Conservation (phyloP, 1,140 invertebrate species). For the Leptestheria dahalacensis region DNA sequence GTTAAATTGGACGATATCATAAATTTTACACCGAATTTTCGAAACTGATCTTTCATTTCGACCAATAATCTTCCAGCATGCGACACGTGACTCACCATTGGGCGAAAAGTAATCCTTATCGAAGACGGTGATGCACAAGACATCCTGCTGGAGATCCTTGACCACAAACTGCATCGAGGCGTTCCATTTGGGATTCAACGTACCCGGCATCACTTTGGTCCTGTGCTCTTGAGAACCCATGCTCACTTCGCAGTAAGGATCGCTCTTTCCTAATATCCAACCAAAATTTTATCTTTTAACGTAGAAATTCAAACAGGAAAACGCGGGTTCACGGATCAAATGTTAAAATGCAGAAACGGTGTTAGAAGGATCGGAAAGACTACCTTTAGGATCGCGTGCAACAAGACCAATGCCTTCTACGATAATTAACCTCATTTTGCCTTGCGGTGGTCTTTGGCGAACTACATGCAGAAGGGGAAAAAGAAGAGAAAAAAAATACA, state of each 20-base stretch:
- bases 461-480: conserved; percentile 27
- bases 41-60: too few relatives aligned
- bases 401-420: conserved; percentile 21
- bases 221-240: conserved; percentile 59
- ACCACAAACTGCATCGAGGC: conserved; percentile 69
- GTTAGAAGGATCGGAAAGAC: background rate
- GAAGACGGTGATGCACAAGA: conserved; percentile 59
- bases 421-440: conserved; percentile 30
- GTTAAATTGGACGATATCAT: background rate
- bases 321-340: background rate
- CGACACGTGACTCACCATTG: conserved; percentile 47
- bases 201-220: conserved; percentile 44
- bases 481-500: conserved; percentile 15
- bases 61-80: too few relatives aligned
- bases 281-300: too few relatives aligned
- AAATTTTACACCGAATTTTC: too few relatives aligned
- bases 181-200: conserved; percentile 56
- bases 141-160: conserved; percentile 53
- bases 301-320: background rate
- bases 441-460: conserved; percentile 30
- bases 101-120: conserved; percentile 61
- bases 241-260: conserved; percentile 62
- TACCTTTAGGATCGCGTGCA: conserved; percentile 21
- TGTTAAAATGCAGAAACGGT: background rate
- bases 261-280: conserved; percentile 36